Conservation (phyloP, 2,888 invertebrate species). For the Ichneumoninae sp. region DNA sequence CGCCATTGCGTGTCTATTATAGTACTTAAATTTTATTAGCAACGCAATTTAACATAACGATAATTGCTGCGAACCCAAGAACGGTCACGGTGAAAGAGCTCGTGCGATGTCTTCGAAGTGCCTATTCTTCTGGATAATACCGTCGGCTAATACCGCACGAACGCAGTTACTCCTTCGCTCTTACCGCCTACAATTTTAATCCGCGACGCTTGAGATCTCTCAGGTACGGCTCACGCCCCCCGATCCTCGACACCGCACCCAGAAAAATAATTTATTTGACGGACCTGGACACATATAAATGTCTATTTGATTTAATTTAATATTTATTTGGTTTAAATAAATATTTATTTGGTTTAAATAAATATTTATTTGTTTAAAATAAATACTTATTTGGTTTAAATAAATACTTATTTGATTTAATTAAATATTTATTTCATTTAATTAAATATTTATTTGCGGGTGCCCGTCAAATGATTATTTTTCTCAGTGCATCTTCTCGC, state of each 20-base stretch:
- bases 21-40: slow-evolving; percentile 29
- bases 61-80: not conserved
- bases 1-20: not conserved
- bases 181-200: slow-evolving; percentile 4
- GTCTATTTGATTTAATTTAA: too few relatives aligned
- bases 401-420: too few relatives aligned
- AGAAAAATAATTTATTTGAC: too few relatives aligned
- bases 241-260: not conserved
- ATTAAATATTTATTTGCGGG: too few relatives aligned
- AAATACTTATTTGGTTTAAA: too few relatives aligned
- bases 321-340: too few relatives aligned
- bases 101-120: slow-evolving; percentile 12
- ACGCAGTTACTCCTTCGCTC: not conserved
- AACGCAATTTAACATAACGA: slow-evolving; percentile 9
- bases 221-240: not conserved
- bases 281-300: too few relatives aligned
- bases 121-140: slow-evolving; percentile 18
- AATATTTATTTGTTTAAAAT: too few relatives aligned
- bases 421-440: too few relatives aligned
- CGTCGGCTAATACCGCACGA: slow-evolving; percentile 11
- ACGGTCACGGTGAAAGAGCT: slow-evolving; percentile 41
- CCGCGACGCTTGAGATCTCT: slow-evolving; percentile 2
- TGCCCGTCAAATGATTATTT: too few relatives aligned
- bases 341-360: too few relatives aligned
- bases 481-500: too few relatives aligned